phyloP scores from a whole-genome alignment of 2,797 vertebrate genomes.

The Leptatherina wallacei region DNA sequence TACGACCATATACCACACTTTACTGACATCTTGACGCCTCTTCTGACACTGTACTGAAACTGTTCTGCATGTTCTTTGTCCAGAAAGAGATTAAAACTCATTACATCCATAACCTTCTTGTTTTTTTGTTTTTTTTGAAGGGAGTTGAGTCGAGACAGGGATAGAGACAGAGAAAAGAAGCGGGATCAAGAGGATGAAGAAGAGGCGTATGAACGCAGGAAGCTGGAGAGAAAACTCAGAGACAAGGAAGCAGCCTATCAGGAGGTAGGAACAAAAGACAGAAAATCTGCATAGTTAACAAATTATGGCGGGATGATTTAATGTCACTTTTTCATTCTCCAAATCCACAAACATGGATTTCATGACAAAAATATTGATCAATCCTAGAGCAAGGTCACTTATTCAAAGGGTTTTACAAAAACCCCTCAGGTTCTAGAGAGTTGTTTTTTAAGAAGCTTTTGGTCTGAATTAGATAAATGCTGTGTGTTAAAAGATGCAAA shows the following conservation, averaged over 20 bases:
- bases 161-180: constrained; percentile 93
- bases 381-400: neutral
- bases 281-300: neutral
- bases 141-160: constrained; percentile 90
- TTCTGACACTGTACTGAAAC: neutral
- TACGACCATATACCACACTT: neutral
- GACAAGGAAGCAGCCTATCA: constrained; percentile 99
- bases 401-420: neutral
- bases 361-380: neutral
- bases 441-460: neutral
- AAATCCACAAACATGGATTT: neutral
- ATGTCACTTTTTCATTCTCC: neutral
- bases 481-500: neutral
- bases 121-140: constrained; percentile 72
- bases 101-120: neutral
- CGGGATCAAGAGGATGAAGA: constrained; percentile 96
- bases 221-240: constrained; percentile 94
- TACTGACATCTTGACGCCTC: neutral
- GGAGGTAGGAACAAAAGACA: constrained; percentile 83
- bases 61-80: neutral
- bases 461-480: neutral
- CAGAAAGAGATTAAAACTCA: neutral
- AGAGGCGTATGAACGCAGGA: constrained; percentile 94
- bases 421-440: neutral
- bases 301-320: neutral